Base-by-base conservation (phyloP, 2,113 vertebrate species). In the Crocuta crocuta region DNA sequence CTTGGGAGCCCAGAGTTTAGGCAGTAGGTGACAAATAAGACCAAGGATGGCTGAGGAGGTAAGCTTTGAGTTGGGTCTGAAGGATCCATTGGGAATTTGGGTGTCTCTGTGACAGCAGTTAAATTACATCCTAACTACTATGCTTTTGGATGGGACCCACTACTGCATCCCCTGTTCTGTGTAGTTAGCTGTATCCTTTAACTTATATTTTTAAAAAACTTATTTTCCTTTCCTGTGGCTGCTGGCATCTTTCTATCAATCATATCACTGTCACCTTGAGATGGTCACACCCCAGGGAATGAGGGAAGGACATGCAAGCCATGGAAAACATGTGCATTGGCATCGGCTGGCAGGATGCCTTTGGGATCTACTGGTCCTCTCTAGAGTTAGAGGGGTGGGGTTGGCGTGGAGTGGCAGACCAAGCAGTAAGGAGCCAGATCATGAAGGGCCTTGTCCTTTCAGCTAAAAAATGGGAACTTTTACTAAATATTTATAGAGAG, bases 191-290 rank as follows among this genome's bases (percentile, higher is more conserved):
- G 39, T 71, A 15, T 24, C 28, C 33, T 93, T 68, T 35, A 17
- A 79, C 91, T 97, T 21, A 35, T 26, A 80, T 39, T 39, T 84
- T 89, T 43, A 55, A 89, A 50, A 35, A 93, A 39, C 33, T 85
- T 8, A 48, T 74, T 95, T 96, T 10, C 81, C 86, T 73, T 92
- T 70, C 65, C 61, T 84, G 55, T 83, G 48, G 9, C 80, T 93
- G 58, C 61, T 80, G 66, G 50, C 21, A 89, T 74, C 68, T 95
- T 92, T 74, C 83, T 71, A 76, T 96, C 81, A 71, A 50, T 94
- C 63, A 21, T 55, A 26, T 78, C 81, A 84, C 53, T 50, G n/a
- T 92, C 74, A 87, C 84, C 80, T 94, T 94, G 70, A 95, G 66
- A 70, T 5, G 61, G n/a, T 66, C 55, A 65, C 10, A 55, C 2